Evolutionary conservation across 2,888 invertebrate species (phyloP), one percentile per base, ranked within the genome.

Genomic region (Vandiemenella viatica): DNA sequence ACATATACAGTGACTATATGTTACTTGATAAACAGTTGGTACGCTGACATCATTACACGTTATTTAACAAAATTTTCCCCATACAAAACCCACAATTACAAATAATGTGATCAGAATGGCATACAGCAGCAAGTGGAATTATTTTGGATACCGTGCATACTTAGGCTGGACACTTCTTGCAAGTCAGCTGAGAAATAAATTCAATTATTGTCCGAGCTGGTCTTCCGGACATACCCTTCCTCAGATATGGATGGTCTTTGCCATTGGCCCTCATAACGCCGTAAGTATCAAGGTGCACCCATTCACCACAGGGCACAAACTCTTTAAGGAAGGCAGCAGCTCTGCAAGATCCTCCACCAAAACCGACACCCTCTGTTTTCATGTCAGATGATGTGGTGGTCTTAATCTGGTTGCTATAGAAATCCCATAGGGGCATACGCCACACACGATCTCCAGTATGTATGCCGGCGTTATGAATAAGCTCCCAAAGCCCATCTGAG

Each of bases 271-370:
- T 72, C 79, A 80, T 79, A 5, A 83, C 80, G 40, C 81, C 77
- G 45, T 83, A 83, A 51, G 83, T 84, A 63, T 85, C 84, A 54
- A 84, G 60, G 65, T 85, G 85, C 62, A 81, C 60, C 83, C 83
- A 84, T n/a, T 74, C 71, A 37, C 72, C 68, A 53, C 69, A 65
- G 1, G 72, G 73, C 4, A 75, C 75, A 64, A 85, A 85, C 63
- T 83, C 82, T 64, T 74, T 66, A 10, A 85, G 66, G 61, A 85
- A 85, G 10, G 82, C 82, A 22, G 84, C 84, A 10, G 84, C 84
- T 1, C 76, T 78, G 59, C 82, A 83, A 7, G 80, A 67, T 5
- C 83, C 83, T 2, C 75, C 83, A 1, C 73, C 73, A 52, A 66
- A 68, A 13, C 67, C 68, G 59, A 71, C 73, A 0, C 75, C 74